A percentile compares a stretch with the other conserved stretches of the same genome.
phyloP scores from a whole-genome alignment of 2,797 vertebrate genomes.

The Champsocephalus gunnari region DNA sequence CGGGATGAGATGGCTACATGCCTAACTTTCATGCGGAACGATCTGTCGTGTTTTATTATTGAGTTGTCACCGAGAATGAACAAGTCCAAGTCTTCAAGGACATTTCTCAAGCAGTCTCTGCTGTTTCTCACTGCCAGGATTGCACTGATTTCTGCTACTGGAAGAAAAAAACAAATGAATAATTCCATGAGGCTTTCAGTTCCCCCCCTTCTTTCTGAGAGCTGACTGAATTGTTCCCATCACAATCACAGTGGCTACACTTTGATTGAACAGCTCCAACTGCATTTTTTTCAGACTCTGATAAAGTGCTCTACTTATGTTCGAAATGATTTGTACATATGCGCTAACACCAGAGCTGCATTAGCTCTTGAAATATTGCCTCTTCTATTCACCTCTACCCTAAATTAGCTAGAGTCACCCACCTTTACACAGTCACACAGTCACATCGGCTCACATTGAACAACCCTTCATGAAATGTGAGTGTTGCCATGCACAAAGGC shows the following conservation, averaged over 20 bases:
- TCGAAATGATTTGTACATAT: slow-evolving; percentile 43
- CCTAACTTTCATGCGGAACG: slow-evolving; percentile 44
- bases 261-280: slow-evolving; percentile 49
- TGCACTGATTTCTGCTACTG: slow-evolving; percentile 33
- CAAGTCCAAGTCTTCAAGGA: slow-evolving; percentile 58
- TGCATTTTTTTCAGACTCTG: slow-evolving; percentile 33
- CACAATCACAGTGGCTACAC: slow-evolving; percentile 38
- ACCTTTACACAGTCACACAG: slow-evolving; percentile 52
- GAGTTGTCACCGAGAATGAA: slow-evolving; percentile 59
- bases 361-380: slow-evolving; percentile 9
- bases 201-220: slow-evolving; percentile 14
- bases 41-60: slow-evolving; percentile 64
- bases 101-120: slow-evolving; percentile 34
- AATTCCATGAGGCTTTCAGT: slow-evolving; percentile 50
- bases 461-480: slow-evolving; percentile 59
- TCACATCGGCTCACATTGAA: slow-evolving; percentile 47
- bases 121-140: slow-evolving; percentile 18
- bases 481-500: slow-evolving; percentile 41
- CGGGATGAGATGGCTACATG: slow-evolving; percentile 42
- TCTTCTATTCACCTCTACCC: slow-evolving; percentile 66
- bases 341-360: neutral
- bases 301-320: slow-evolving; percentile 37
- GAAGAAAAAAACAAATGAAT: slow-evolving; percentile 43
- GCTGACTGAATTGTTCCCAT: slow-evolving; percentile 29
- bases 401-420: slow-evolving; percentile 68